Evolutionary conservation across 2,113 vertebrate species (phyloP).

Genomic region (Antidorcas marsupialis): DNA sequence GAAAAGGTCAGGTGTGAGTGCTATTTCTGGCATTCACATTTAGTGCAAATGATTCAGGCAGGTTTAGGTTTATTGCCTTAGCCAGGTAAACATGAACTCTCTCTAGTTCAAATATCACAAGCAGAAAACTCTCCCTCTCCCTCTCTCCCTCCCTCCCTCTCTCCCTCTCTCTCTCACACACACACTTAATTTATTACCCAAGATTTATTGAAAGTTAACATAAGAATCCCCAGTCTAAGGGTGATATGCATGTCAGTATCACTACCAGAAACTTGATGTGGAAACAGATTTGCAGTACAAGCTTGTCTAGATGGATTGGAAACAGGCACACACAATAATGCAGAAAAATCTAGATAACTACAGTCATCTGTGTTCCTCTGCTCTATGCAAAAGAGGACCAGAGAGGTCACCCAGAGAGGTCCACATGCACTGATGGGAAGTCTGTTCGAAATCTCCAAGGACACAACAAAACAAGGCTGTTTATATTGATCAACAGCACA

Average conservation of each 20-base stretch:
- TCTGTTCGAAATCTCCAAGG: constrained; percentile 1
- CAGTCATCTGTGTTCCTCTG: background rate
- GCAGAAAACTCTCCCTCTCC: background rate
- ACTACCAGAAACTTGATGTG: background rate
- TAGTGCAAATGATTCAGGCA: constrained; percentile 15
- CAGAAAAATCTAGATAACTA: constrained; percentile 39
- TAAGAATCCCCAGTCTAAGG: background rate
- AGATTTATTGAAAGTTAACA: constrained; percentile 36
- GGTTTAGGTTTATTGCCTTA: constrained; percentile 33
- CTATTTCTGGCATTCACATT: constrained; percentile 5
- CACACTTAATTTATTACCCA: constrained; percentile 5
- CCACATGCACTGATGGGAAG: background rate
- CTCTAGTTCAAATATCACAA: constrained; percentile 44
- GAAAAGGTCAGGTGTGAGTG: constrained; percentile 46
- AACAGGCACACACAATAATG: background rate
- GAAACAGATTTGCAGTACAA: constrained; percentile 36
- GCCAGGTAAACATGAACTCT: constrained; percentile 48
- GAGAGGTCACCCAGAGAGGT: background rate
- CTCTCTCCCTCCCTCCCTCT: too few relatives aligned
- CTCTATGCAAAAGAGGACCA: background rate
- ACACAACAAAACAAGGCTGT: background rate
- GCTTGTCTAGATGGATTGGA: constrained; percentile 21
- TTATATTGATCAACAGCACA: background rate
- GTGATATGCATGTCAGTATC: background rate
- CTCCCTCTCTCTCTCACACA: too few relatives aligned